These are phyloP conservation scores for Tryphoninae sp. DNA, from an alignment of 2,888 invertebrate genomes.

Conservation along the genomic window DNA sequence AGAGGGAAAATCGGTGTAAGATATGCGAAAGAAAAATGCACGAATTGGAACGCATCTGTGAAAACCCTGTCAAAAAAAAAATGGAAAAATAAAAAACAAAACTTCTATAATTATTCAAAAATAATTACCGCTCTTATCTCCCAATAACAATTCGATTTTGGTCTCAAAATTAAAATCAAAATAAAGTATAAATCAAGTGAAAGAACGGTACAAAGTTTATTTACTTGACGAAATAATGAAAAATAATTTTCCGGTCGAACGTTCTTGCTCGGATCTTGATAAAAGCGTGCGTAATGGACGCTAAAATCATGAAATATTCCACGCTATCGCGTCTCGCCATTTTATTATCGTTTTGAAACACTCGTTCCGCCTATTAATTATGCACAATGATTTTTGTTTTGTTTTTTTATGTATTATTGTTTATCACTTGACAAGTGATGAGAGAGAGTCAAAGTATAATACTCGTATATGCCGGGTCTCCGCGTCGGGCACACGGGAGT, in stretches of 20 bases:
- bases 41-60: too few relatives aligned
- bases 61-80: too few relatives aligned
- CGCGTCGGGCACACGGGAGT: constrained; percentile 33
- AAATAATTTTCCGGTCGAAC: too few relatives aligned
- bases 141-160: too few relatives aligned
- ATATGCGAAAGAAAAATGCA: too few relatives aligned
- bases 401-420: neutral
- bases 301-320: neutral
- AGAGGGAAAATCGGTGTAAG: too few relatives aligned
- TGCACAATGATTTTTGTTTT: neutral
- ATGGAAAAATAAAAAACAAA: neutral
- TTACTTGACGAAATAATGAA: too few relatives aligned
- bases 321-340: neutral
- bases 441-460: constrained; percentile 29
- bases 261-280: too few relatives aligned
- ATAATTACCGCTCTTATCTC: neutral
- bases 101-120: neutral
- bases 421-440: constrained; percentile 36
- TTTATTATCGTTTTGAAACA: neutral
- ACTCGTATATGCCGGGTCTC: constrained; percentile 12
- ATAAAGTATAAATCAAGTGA: too few relatives aligned
- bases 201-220: too few relatives aligned
- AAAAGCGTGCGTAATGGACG: neutral
- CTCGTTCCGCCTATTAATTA: neutral
- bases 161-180: too few relatives aligned